These are phyloP conservation scores for Sylvicola cinctus DNA, from an alignment of 2,888 invertebrate genomes.

Conservation along the genomic window DNA sequence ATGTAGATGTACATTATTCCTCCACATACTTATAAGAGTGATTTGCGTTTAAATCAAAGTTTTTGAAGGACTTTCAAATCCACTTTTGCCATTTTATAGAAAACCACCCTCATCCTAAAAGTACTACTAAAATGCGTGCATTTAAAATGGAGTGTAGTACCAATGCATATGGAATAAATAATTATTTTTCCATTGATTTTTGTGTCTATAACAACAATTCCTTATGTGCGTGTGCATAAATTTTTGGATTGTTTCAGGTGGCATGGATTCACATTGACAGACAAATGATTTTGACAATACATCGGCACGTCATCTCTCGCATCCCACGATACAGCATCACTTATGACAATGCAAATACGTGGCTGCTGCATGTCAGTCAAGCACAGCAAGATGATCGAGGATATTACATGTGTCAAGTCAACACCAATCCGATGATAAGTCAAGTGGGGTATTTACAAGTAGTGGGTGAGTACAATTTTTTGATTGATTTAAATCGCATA, in stretches of 20 bases:
- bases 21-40: no score
- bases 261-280: constrained; percentile 91
- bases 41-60: no score
- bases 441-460: constrained; percentile 87
- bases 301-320: constrained; percentile 75
- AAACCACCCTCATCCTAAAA: no score
- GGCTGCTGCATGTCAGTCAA: constrained; percentile 75
- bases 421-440: constrained; percentile 87
- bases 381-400: constrained; percentile 83
- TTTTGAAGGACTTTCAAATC: no score
- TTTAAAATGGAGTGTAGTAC: no score
- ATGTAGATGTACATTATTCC: no score
- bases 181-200: no score
- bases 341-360: constrained; percentile 80
- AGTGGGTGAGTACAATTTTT: constrained; percentile 45
- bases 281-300: constrained; percentile 83
- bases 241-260: constrained; percentile 58
- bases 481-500: neutral
- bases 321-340: constrained; percentile 81
- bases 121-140: no score
- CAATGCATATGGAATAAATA: no score
- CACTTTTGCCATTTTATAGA: no score
- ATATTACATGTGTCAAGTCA: constrained; percentile 52
- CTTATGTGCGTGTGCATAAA: no score
- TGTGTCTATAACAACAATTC: no score